These are phyloP conservation scores for Daphoenositta chrysoptera DNA, from an alignment of 2,113 vertebrate genomes.

Conservation along the genomic window DNA sequence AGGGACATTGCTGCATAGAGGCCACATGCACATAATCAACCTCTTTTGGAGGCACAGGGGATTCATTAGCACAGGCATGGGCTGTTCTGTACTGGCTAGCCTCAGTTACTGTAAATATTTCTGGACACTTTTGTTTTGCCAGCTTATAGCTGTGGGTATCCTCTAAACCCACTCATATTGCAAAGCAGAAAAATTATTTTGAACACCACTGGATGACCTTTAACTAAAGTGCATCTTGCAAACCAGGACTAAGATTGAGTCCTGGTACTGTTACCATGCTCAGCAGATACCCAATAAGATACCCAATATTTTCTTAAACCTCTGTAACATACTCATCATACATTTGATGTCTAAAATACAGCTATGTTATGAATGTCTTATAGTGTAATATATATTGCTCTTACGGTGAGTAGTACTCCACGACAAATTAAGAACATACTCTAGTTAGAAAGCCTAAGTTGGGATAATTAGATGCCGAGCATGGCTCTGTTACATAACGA, in stretches of 20 bases:
- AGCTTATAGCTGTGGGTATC: neutral
- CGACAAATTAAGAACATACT: neutral
- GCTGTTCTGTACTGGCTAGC: neutral
- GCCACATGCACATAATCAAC: neutral
- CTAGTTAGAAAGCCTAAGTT: neutral
- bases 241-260: neutral
- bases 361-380: neutral
- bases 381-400: neutral
- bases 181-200: neutral
- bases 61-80: neutral
- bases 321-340: neutral
- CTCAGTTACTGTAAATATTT: neutral
- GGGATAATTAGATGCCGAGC: neutral
- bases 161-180: neutral
- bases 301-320: neutral
- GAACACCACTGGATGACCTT: neutral
- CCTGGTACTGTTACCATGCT: neutral
- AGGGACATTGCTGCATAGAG: neutral
- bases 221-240: neutral
- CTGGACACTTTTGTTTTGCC: neutral
- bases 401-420: neutral
- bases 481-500: neutral
- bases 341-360: neutral
- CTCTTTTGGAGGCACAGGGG: neutral
- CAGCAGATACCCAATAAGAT: neutral